phyloP scores from a whole-genome alignment of 2,113 vertebrate genomes.

The Phylloscopus whistleri region DNA sequence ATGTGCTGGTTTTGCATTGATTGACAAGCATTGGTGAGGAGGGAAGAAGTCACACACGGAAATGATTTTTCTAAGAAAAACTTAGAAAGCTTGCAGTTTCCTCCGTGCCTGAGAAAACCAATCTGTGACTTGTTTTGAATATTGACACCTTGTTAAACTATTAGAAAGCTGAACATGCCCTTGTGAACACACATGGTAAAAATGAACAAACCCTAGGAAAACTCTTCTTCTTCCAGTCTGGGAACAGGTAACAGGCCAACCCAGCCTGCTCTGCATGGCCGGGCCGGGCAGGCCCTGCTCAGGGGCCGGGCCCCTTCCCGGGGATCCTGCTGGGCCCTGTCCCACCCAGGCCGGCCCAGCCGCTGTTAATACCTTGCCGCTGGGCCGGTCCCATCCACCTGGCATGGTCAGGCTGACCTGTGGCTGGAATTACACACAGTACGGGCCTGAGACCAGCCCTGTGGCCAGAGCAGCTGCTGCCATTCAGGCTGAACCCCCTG shows the following conservation, averaged over 20 bases:
- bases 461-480: neutral
- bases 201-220: neutral
- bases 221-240: neutral
- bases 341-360: neutral
- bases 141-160: neutral
- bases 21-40: neutral
- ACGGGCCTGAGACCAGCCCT: neutral
- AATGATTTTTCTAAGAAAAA: neutral
- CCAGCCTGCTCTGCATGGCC: neutral
- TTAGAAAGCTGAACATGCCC: no score
- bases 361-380: neutral
- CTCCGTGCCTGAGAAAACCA: neutral
- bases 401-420: neutral
- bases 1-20: neutral
- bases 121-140: neutral
- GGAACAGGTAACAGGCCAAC: neutral
- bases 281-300: neutral
- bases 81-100: neutral
- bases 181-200: neutral
- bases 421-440: neutral
- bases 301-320: neutral
- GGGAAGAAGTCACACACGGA: neutral
- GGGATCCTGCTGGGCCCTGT: neutral
- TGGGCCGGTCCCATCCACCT: fast-evolving
- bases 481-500: neutral